phyloP scores from a whole-genome alignment of 1,140 invertebrate genomes.

The Rhagoletis zephyria region DNA sequence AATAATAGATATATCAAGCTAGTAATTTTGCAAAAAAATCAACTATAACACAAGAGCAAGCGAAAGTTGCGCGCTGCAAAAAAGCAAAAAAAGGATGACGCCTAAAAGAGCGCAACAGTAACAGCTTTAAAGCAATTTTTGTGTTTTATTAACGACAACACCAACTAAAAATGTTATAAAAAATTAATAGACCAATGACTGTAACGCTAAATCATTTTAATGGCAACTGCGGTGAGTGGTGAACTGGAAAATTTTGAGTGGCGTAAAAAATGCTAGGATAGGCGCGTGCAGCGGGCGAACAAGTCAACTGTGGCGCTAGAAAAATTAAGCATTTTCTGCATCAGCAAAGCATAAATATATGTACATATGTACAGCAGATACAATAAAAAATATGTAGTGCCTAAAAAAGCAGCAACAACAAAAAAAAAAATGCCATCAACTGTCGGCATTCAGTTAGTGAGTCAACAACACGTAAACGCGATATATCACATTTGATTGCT shows the following conservation, averaged over 20 bases:
- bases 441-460: constrained; percentile 23
- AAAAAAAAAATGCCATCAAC: constrained; percentile 35
- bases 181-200: constrained; percentile 55
- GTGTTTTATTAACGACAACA: constrained; percentile 42
- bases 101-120: constrained; percentile 28
- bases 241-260: not conserved
- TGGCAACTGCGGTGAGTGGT: constrained; percentile 28
- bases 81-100: constrained; percentile 11
- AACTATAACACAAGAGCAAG: not conserved
- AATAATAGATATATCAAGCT: not conserved
- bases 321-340: not conserved
- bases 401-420: not conserved
- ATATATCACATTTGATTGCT: constrained; percentile 72
- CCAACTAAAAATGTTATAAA: constrained; percentile 31
- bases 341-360: too few species aligned
- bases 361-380: too few species aligned
- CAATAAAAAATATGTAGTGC: too few species aligned
- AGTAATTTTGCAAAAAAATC: not conserved
- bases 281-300: not conserved
- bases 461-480: constrained; percentile 63
- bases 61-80: constrained; percentile 5
- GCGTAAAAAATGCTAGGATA: not conserved
- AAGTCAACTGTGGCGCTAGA: not conserved
- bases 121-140: not conserved
- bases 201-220: constrained; percentile 60